Base-by-base conservation (phyloP, 2,113 vertebrate genomes). In the Gymnarchus niloticus region DNA sequence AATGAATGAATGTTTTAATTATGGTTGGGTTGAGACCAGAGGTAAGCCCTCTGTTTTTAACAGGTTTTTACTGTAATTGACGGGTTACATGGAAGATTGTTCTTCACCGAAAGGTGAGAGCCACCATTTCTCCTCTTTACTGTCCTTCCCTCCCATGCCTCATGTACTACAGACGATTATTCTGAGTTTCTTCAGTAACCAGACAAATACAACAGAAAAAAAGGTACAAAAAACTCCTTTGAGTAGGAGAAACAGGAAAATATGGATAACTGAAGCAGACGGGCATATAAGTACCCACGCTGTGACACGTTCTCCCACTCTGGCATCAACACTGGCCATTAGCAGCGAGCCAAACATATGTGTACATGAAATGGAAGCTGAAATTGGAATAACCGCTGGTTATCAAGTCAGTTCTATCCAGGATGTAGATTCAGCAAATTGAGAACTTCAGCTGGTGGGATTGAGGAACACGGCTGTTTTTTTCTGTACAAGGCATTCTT, bases 61-160 rank as follows among this genome's bases (percentile, higher is more conserved):
- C 84, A 87, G 83, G 91, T 92, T 84, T 85, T 91, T 89, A 86
- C 83, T 88, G 80, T 88, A 88, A 92, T 87, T 3, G 88, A 33
- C 76, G 51, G 80, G 54, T 88, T 44, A 87, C 33, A 85, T 56
- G 19, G 76, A 87, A 88, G 86, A 91, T 3, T 69, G n/a, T n/a
- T n/a, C 37, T 14, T 37, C 6, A 9, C 52, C 19, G 8, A 54
- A 54, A 54, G 52, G 52, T 54, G 52, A 0, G 10, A 1, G 19
- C 10, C 52, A 54, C 3, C 3, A 14, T 10, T 69, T 69, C 61
- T 12, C 1, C 9, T 14, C 61, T 17, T 37, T 6, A 2, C 28
- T 5, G 12, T 14, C 61, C 6, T 37, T 69, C 10, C n/a, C 57
- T n/a, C n/a, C 23, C n/a, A n/a, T n/a, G n/a, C n/a, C n/a, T n/a